Evolutionary conservation across 2,113 vertebrate genomes (phyloP), one percentile per base, ranked within the genome.

Genomic region (Aviceda subcristata): DNA sequence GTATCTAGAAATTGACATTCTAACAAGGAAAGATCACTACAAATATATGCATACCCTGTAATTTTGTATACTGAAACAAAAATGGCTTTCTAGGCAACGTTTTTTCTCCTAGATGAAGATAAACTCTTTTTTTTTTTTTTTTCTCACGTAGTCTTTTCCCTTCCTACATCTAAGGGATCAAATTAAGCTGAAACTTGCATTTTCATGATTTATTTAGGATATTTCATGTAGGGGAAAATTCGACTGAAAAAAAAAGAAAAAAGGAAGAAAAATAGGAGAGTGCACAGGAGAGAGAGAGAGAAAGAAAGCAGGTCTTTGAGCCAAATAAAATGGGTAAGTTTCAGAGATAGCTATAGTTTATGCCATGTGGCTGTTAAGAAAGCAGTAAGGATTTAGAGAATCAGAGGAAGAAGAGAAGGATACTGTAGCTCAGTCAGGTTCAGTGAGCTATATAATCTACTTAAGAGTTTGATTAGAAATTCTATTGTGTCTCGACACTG

Each of bases 401-500:
- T 43, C 62, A n/a, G 62, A 56, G 50, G 34, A 95, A 60, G 74
- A 78, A 90, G 71, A 50, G 45, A 90, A 88, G 46, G n/a, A 77
- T 88, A 67, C 38, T 1, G 1, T 64, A 87, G 16, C 60, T 74
- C 67, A 80, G 67, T 80, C 63, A 92, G 86, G 50, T 67, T 94
- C 74, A 46, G 41, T 74, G 79, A 92, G 63, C 90, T 96, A 26
- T 74, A 32, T 94, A 94, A 97, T 90, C 82, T 84, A 36, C 86
- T 94, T 88, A 93, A 69, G 87, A 92, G 34, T 90, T 94, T 93
- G 82, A 93, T 93, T 93, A 78, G 68, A 88, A 92, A 81, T 90
- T 90, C 67, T 86, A 2, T 83, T 88, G 41, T 90, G 45, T 34
- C 46, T 80, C 60, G 55, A 71, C 63, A 75, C 16, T 10, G 34